Conservation (phyloP, 2,797 vertebrate species). For the Mastacembelus armatus region DNA sequence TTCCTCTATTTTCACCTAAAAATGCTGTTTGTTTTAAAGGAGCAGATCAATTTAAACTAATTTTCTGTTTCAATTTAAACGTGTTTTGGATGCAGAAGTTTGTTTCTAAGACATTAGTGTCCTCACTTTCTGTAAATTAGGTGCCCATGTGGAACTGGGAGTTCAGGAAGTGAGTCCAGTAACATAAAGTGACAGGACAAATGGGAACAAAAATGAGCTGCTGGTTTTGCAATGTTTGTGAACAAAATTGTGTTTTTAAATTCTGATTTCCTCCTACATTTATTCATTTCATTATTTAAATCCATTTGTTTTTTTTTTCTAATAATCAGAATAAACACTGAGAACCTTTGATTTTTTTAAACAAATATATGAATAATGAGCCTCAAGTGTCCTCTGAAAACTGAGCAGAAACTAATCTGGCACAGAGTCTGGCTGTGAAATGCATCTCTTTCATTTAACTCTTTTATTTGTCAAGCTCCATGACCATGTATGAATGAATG, state of each 20-base stretch:
- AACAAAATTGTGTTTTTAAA: background rate
- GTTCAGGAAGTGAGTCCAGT: background rate
- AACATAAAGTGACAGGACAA: conserved; percentile 5
- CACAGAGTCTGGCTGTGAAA: conserved; percentile 14
- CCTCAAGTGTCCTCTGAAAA: conserved; percentile 2
- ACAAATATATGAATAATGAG: background rate
- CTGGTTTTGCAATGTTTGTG: conserved; percentile 11
- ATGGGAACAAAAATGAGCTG: conserved; percentile 22
- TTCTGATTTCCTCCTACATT: conserved; percentile 19
- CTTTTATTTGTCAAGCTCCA: conserved; percentile 9
- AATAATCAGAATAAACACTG: conserved; percentile 7
- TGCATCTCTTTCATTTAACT: conserved; percentile 19
- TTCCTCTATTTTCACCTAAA: background rate
- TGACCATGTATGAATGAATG: conserved; percentile 30
- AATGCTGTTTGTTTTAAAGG: background rate
- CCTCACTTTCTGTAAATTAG: background rate
- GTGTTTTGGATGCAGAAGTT: background rate
- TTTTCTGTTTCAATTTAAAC: background rate
- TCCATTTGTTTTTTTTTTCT: background rate
- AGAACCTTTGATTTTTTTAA: background rate
- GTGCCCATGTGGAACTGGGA: conserved; percentile 4
- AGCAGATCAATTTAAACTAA: background rate
- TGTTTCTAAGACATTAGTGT: background rate
- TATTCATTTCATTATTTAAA: background rate
- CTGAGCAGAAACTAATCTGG: conserved; percentile 1